Base-by-base conservation (phyloP, 1,140 invertebrate species). In the Drosophila parabipectinata region DNA sequence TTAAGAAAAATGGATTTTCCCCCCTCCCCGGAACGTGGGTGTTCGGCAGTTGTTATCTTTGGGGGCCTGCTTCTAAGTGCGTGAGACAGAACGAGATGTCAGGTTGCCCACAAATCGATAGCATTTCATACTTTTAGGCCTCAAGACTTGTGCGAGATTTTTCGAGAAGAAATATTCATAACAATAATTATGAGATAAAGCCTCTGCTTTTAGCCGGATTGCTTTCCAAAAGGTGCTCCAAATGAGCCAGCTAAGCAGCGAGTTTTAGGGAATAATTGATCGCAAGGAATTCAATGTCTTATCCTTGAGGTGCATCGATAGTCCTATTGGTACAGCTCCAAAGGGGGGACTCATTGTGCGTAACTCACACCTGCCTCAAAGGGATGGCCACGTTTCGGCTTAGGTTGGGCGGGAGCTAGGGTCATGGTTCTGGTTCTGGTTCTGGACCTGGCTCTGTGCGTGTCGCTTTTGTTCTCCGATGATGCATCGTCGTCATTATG, bases 401-500 rank as follows among this genome's bases (percentile, higher is more conserved):
- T 28, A 24, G 26, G 52, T 7, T 6, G 71, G 48, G 37, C 34
- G 7, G 44, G 69, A 55, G 69, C 37, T 60, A 53, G 45, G 47
- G 63, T 52, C 26, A 18, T 59, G 59, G 56, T 47, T 51, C 47
- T 51, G 61, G 68, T 47, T 48, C 30, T 53, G 69, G 54, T 39
- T 48, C 58, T 64, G n/a, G n/a, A n/a, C n/a, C n/a, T n/a, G 72
- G 71, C 58, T 88, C 79, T 88, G 83, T 87, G 83, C 82, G 82
- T 85, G 82, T 85, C 82, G 83, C 74, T 71, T 87, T 87, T 87
- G 82, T 87, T 85, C 78, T 82, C 72, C 56, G 78, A 85, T 85
- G 82, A 85, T 87, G 83, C 82, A 87, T 87, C 82, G 78, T 80
- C 83, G 84, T 87, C 82, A 87, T 87, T 87, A 87, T 87, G 82